Evolutionary conservation across 2,797 vertebrate genomes (phyloP).

Genomic region (Coccyzus lansbergi): DNA sequence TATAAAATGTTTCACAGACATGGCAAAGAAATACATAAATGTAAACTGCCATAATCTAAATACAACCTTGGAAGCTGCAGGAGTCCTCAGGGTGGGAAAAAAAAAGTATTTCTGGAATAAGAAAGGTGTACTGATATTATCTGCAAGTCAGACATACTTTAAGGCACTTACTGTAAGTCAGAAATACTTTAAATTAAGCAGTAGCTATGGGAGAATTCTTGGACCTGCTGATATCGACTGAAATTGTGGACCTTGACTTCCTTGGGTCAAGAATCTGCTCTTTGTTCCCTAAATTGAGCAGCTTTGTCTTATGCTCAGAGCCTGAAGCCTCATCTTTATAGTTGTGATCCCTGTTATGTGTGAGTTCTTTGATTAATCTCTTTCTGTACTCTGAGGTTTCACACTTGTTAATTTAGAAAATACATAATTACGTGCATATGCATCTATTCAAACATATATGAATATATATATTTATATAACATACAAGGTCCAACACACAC

Average conservation of each 20-base stretch:
- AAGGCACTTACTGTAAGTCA: not conserved
- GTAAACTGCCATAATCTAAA: not conserved
- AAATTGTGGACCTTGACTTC: not conserved
- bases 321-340: not conserved
- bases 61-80: not conserved
- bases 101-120: not conserved
- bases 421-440: too few relatives aligned
- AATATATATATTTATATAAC: not conserved
- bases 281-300: not conserved
- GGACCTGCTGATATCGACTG: not conserved
- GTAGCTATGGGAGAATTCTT: not conserved
- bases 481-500: too few relatives aligned
- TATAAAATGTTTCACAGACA: not conserved
- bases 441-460: not conserved
- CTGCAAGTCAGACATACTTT: not conserved
- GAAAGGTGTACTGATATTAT: not conserved
- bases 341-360: not conserved
- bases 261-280: not conserved
- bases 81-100: fast-evolving
- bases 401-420: not conserved
- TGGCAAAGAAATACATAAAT: not conserved
- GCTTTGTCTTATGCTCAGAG: not conserved
- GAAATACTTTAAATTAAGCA: not conserved
- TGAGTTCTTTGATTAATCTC: not conserved
- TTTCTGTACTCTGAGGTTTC: not conserved